Evolutionary conservation across 2,113 vertebrate species (phyloP).

Genomic region (Syngnathus floridae): DNA sequence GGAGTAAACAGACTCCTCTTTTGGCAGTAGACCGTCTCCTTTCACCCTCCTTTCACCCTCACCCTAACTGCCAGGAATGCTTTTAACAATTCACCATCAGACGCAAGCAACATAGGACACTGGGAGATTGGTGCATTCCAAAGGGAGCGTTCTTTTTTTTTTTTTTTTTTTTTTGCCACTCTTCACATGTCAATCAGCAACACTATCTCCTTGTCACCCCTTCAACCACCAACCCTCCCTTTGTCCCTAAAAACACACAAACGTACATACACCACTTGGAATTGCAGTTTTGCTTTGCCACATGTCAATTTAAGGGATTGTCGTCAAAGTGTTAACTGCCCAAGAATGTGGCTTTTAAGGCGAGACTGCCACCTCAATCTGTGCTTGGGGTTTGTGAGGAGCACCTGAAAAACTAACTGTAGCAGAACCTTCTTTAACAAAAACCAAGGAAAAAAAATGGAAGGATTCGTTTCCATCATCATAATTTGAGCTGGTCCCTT

Average conservation of each 20-base stretch:
- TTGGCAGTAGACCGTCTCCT: constrained; percentile 49
- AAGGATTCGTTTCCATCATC: constrained; percentile 33
- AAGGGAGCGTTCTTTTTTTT: constrained; percentile 50
- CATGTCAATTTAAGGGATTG: constrained; percentile 50
- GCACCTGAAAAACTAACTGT: constrained; percentile 38
- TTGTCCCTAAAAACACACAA: constrained; percentile 43
- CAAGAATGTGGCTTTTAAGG: constrained; percentile 56
- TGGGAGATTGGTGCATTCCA: constrained; percentile 70
- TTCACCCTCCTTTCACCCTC: constrained; percentile 58
- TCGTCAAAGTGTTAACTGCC: constrained; percentile 64
- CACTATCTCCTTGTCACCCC: constrained; percentile 67
- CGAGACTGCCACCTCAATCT: constrained; percentile 50
- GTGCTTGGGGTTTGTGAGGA: constrained; percentile 56
- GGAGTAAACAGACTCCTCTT: constrained; percentile 51
- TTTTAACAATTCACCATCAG: constrained; percentile 65
- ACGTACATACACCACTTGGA: constrained; percentile 30
- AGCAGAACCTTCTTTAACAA: constrained; percentile 47
- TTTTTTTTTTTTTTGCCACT: constrained; percentile 55
- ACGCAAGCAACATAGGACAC: constrained; percentile 56
- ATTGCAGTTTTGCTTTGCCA: constrained; percentile 25
- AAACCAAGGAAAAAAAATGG: constrained; percentile 13
- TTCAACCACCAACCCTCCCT: constrained; percentile 18
- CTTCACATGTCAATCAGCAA: constrained; percentile 70
- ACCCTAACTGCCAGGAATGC: constrained; percentile 65
- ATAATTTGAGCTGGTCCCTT: constrained; percentile 23